A percentile compares a stretch with the other conserved stretches of the same genome.
Conservation (phyloP, 2,113 vertebrate genomes). For the Nyctereutes procyonoides region DNA sequence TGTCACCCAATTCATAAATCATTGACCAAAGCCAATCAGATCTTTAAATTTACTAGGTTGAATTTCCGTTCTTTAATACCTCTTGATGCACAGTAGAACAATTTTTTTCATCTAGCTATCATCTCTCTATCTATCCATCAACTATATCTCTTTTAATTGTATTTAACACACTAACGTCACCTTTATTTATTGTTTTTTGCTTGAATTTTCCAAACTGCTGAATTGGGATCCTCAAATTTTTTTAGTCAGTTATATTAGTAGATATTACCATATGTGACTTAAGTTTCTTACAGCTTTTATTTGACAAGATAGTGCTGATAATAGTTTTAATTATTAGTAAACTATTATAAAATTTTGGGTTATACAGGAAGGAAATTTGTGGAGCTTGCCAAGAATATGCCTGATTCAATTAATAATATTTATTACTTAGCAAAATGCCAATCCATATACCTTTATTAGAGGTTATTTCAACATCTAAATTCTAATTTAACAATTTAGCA, state of each 20-base stretch:
- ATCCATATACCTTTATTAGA: background rate
- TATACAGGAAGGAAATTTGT: background rate
- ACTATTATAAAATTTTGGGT: background rate
- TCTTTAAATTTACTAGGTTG: background rate
- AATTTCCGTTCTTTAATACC: background rate
- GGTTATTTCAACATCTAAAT: slow-evolving; percentile 45
- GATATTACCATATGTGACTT: slow-evolving; percentile 13
- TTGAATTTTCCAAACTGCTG: background rate
- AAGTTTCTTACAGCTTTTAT: slow-evolving; percentile 16
- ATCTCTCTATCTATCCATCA: too few relatives aligned
- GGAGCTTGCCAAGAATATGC: background rate
- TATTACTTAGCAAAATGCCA: slow-evolving; percentile 40
- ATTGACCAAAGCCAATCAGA: background rate
- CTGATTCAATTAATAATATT: slow-evolving; percentile 10
- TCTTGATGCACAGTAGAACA: background rate
- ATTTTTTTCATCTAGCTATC: background rate
- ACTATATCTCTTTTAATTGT: background rate
- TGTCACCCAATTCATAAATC: background rate
- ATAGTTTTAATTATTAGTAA: slow-evolving; percentile 43
- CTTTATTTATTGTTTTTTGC: slow-evolving; percentile 30
- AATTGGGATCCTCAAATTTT: background rate
- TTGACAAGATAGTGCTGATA: background rate
- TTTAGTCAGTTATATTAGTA: slow-evolving; percentile 14
- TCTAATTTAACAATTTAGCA: slow-evolving; percentile 21
- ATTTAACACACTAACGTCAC: background rate